A percentile compares a stretch with the other conserved stretches of the same genome.
Conservation (phyloP, 2,113 vertebrate genomes). For the Nematolebias whitei region DNA sequence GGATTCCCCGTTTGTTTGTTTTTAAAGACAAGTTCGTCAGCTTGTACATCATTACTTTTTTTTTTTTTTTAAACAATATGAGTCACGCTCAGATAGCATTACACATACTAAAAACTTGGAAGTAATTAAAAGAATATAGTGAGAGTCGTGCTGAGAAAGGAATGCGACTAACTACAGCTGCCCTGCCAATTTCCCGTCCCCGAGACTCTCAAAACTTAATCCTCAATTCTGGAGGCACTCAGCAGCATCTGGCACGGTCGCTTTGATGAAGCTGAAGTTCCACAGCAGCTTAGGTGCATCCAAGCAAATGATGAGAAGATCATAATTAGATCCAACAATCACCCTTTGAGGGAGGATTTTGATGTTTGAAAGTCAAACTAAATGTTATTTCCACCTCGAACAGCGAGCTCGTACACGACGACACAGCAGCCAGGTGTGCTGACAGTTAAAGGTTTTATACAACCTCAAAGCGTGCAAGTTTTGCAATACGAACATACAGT, state of each 20-base stretch:
- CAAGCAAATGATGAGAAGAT: slow-evolving; percentile 51
- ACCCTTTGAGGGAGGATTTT: background rate
- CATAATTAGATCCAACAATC: slow-evolving; percentile 25
- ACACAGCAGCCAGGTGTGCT: background rate
- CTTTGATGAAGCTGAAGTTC: slow-evolving; percentile 55
- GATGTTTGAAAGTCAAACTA: slow-evolving; percentile 18
- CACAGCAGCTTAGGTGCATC: slow-evolving; percentile 55
- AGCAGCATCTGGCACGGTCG: slow-evolving; percentile 27
- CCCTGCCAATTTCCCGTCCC: slow-evolving; percentile 29
- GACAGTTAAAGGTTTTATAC: slow-evolving; percentile 7
- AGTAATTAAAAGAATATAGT: background rate
- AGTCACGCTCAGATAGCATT: too few relatives aligned
- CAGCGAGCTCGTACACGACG: background rate
- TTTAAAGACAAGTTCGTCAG: too few relatives aligned
- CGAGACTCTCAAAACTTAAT: slow-evolving; percentile 42
- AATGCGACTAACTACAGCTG: slow-evolving; percentile 37
- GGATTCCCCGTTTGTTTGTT: too few relatives aligned
- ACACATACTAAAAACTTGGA: background rate
- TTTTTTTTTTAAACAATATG: too few relatives aligned
- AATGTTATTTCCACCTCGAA: slow-evolving; percentile 4
- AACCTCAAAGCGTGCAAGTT: slow-evolving; percentile 13
- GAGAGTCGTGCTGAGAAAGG: slow-evolving; percentile 14
- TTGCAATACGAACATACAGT: slow-evolving; percentile 12
- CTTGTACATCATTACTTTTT: too few relatives aligned
- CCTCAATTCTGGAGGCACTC: slow-evolving; percentile 37